phyloP scores from a whole-genome alignment of 2,797 vertebrate genomes.

The Cynopterus sphinx region DNA sequence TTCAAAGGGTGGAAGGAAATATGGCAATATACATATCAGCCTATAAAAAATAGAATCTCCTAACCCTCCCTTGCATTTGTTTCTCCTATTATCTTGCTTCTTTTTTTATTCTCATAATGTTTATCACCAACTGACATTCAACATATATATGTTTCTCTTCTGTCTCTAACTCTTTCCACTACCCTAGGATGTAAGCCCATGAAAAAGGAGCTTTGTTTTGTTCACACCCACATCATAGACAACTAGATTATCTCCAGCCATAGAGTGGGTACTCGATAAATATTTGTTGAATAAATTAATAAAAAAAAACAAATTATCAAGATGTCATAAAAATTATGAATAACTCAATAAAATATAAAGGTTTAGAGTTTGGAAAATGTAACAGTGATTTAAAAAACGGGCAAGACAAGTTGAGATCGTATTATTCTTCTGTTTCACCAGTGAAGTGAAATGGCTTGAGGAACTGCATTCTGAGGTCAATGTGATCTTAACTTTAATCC shows the following conservation, averaged over 20 bases:
- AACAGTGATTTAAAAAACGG: not conserved
- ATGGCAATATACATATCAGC: not conserved
- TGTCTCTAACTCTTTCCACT: not conserved
- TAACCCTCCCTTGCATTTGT: not conserved
- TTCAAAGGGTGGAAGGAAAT: not conserved
- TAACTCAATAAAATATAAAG: not conserved
- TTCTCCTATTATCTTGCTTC: not conserved
- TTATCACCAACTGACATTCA: not conserved
- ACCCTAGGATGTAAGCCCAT: not conserved
- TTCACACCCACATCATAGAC: not conserved
- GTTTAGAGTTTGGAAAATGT: not conserved
- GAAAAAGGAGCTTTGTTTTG: not conserved
- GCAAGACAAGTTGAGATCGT: not conserved
- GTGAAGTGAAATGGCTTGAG: not conserved
- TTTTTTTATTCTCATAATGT: not conserved
- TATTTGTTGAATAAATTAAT: not conserved
- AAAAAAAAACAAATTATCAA: not conserved
- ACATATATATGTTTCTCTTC: not conserved
- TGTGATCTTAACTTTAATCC: not conserved
- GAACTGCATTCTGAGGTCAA: not conserved
- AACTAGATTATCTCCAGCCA: not conserved
- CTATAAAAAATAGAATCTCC: not conserved
- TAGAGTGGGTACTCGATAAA: not conserved
- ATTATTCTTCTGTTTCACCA: not conserved
- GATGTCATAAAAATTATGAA: not conserved